A percentile compares a stretch with the other conserved stretches of the same genome.
phyloP scores from a whole-genome alignment of 1,140 invertebrate genomes.

The Monomorium pharaonis region DNA sequence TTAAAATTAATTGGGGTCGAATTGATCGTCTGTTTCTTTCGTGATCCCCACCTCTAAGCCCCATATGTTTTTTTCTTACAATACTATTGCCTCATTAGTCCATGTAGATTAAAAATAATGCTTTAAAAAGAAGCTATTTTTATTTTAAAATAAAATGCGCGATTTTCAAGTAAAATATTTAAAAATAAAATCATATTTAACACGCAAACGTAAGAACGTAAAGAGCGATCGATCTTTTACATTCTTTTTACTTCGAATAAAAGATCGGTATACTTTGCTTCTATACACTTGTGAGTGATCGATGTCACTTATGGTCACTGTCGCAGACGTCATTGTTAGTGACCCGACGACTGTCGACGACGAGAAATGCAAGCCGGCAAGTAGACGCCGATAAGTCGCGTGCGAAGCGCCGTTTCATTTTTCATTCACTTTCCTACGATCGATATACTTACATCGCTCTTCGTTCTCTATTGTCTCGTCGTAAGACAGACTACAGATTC shows the following conservation, averaged over 20 bases:
- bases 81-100: background rate
- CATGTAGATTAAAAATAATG: background rate
- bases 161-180: no score
- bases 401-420: slow-evolving; percentile 60
- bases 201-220: background rate
- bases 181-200: background rate
- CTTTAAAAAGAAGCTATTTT: background rate
- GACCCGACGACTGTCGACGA: slow-evolving; percentile 29
- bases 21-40: background rate
- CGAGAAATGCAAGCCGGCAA: slow-evolving; percentile 29
- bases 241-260: slow-evolving; percentile 21
- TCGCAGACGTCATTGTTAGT: slow-evolving; percentile 52
- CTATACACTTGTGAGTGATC: slow-evolving; percentile 28
- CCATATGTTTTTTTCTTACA: background rate
- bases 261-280: slow-evolving; percentile 8
- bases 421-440: slow-evolving; percentile 61
- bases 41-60: background rate
- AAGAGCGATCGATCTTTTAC: background rate
- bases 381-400: slow-evolving; percentile 61
- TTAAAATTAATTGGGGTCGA: slow-evolving; percentile 31
- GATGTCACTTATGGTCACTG: slow-evolving; percentile 67
- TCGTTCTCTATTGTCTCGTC: background rate
- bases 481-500: slow-evolving; percentile 6
- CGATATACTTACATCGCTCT: slow-evolving; percentile 24
- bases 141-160: background rate